phyloP scores from a whole-genome alignment of 2,888 invertebrate species.

The Drosophila bunnanda region DNA sequence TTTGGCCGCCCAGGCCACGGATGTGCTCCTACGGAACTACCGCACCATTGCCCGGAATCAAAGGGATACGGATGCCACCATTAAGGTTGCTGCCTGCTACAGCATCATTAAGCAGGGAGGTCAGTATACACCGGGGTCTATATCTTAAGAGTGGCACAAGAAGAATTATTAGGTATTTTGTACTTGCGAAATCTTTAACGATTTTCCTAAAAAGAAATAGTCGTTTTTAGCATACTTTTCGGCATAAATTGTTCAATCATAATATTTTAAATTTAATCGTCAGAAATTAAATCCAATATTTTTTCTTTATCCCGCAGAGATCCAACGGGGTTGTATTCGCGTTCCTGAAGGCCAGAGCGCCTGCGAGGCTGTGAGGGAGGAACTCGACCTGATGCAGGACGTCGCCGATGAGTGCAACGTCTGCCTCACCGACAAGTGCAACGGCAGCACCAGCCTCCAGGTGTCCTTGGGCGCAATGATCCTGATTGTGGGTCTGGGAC shows the following conservation, averaged over 20 bases:
- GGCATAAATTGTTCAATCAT: neutral
- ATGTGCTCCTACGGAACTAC: conserved; percentile 65
- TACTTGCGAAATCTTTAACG: too few species aligned
- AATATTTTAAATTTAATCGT: neutral
- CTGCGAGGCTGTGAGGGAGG: conserved; percentile 54
- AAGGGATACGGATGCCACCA: conserved; percentile 36
- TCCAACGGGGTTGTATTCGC: conserved; percentile 69
- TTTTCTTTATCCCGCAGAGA: conserved; percentile 22
- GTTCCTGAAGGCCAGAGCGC: conserved; percentile 46
- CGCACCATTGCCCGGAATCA: conserved; percentile 47
- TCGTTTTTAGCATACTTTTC: neutral
- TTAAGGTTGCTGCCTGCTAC: conserved; percentile 64
- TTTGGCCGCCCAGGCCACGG: conserved; percentile 59
- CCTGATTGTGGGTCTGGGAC: conserved; percentile 51
- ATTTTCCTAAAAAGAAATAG: too few species aligned
- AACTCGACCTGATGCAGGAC: conserved; percentile 7
- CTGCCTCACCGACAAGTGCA: conserved; percentile 70
- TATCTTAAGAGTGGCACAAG: neutral
- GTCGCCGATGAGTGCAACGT: conserved; percentile 54
- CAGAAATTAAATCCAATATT: neutral
- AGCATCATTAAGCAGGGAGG: conserved; percentile 52
- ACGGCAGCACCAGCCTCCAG: conserved; percentile 59
- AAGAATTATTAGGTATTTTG: too few species aligned
- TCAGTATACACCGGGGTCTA: conserved; percentile 25
- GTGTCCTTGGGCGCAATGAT: conserved; percentile 61